Evolutionary conservation across 2,113 vertebrate species (phyloP), one percentile per base, ranked within the genome.

Genomic region (Oreocharis arfaki): DNA sequence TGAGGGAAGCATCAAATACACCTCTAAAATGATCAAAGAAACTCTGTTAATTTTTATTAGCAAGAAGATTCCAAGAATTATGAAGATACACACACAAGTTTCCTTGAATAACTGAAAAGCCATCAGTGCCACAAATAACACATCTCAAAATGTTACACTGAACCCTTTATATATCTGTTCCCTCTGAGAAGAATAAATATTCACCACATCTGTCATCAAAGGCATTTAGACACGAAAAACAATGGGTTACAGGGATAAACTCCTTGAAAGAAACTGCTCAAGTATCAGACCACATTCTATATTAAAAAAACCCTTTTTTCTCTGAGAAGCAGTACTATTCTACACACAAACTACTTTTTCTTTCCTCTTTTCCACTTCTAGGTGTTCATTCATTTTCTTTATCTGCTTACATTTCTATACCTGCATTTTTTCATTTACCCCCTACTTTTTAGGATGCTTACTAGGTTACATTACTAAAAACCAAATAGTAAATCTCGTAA

Each of bases 1-100:
- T 99, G 97, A 99, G 98, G 60, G 99, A 99, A 81, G 99, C 99
- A 95, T 99, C 99, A 95, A 99, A 99, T 56, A 99, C 99, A 92
- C 99, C 99, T 98, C 99, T 99, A 96, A 59, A 97, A 98, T 1
- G 33, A 92, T 63, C 84, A 96, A 96, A 98, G 47, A 97, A 68
- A 92, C 17, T 32, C 50, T 47, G 41, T 85, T 96, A 94, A 90
- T 78, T 69, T 56, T 67, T 77, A 74, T 28, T 64, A 7, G 18
- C 19, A 63, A 50, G 12, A 71, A 4, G 13, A 93, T 78, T 64
- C 52, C 10, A 14, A 55, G 16, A 81, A 69, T 26, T 39, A 37
- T 14, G 19, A 87, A 89, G n/a, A 44, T 21, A 84, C 4, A 69
- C 6, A 50, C 11, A 59, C 3, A 46, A 74, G 16, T 12, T 78